Evolutionary conservation across 2,797 vertebrate species (phyloP).

Genomic region (Babyrousa celebensis): DNA sequence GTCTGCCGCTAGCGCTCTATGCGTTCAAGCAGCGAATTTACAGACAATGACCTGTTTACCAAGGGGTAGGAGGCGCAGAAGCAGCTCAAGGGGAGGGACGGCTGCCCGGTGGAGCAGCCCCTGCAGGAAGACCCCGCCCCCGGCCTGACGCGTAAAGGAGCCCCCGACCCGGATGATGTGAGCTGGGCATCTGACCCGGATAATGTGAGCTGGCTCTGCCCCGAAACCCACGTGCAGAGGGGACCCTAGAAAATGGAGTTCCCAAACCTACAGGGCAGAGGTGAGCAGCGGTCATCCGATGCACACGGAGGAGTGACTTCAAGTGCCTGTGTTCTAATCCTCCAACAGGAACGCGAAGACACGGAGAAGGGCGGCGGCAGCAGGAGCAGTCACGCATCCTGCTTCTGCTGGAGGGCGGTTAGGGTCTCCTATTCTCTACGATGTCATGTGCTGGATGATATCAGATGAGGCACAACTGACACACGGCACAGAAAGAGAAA

Average conservation of each 20-base stretch:
- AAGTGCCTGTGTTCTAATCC: not conserved
- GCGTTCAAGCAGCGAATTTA: not conserved
- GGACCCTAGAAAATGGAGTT: accelerated
- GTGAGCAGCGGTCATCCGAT: too few relatives aligned
- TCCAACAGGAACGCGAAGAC: not conserved
- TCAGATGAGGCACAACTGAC: accelerated
- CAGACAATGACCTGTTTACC: not conserved
- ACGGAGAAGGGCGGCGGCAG: not conserved
- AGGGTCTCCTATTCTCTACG: too few relatives aligned
- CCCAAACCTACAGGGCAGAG: not conserved
- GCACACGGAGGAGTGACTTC: accelerated
- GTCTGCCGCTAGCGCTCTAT: not conserved
- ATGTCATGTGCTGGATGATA: accelerated
- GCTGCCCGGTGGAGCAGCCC: accelerated
- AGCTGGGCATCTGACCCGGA: accelerated
- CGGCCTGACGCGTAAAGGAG: accelerated
- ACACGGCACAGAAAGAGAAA: not conserved
- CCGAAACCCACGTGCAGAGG: not conserved
- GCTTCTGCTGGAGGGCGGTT: not conserved
- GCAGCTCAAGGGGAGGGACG: not conserved
- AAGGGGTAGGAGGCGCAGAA: not conserved
- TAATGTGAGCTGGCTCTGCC: accelerated
- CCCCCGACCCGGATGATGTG: accelerated
- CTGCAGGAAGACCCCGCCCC: accelerated
- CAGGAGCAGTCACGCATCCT: accelerated